Percentiles rank a stretch among this genome's conserved stretches.
phyloP scores from a whole-genome alignment of 2,797 vertebrate species.

The Lerista edwardsae region DNA sequence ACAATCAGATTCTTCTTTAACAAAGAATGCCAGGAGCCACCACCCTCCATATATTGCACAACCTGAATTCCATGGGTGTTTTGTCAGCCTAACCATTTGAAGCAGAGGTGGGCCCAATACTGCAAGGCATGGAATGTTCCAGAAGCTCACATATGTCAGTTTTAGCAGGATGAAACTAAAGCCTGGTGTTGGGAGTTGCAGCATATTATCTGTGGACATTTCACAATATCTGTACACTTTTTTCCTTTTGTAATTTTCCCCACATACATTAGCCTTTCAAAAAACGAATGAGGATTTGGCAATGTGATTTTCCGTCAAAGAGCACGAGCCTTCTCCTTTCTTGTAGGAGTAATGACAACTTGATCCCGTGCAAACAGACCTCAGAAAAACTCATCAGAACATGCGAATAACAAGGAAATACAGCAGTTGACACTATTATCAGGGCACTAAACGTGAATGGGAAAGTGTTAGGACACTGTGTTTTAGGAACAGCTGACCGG shows the following conservation, averaged over 20 bases:
- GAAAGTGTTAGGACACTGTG: background rate
- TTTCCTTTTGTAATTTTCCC: background rate
- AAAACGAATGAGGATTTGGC: slow-evolving; percentile 6
- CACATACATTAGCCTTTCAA: background rate
- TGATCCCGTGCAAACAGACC: slow-evolving; percentile 2
- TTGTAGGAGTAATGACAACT: slow-evolving; percentile 9
- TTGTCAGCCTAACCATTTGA: background rate
- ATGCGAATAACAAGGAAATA: background rate
- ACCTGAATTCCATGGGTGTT: slow-evolving; percentile 17
- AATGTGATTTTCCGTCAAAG: slow-evolving; percentile 7
- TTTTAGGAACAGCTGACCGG: slow-evolving; percentile 6
- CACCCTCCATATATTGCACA: background rate
- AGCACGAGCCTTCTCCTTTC: background rate
- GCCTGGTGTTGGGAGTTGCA: background rate
- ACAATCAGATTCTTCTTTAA: background rate
- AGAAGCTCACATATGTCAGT: background rate
- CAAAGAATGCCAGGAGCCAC: slow-evolving; percentile 17
- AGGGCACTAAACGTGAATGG: slow-evolving; percentile 1
- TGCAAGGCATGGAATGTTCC: slow-evolving; percentile 19
- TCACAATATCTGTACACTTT: background rate
- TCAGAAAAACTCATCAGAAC: background rate
- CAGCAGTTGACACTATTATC: background rate
- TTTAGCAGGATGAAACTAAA: background rate
- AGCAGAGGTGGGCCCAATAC: slow-evolving; percentile 1
- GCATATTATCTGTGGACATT: background rate